A percentile compares a stretch with the other conserved stretches of the same genome.
These are phyloP conservation scores for Hiodon tergisus DNA, from an alignment of 2,113 vertebrate species.

Conservation along the genomic window DNA sequence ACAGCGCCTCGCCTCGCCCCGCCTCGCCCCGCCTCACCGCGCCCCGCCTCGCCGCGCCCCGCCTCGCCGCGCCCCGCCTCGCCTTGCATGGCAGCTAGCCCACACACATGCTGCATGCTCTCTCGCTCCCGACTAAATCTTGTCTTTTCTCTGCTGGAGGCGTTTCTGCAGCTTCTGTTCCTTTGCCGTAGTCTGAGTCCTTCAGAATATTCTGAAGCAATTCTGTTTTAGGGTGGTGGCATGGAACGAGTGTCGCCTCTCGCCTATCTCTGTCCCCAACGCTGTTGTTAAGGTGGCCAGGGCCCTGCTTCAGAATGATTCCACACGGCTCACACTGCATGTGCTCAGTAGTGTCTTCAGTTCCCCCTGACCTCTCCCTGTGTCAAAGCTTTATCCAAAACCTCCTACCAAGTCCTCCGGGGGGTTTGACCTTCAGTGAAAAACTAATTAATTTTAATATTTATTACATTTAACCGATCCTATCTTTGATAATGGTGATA, in stretches of 20 bases:
- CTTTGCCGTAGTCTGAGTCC: constrained; percentile 74
- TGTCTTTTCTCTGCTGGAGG: constrained; percentile 74
- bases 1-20: background rate
- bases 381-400: too few relatives aligned
- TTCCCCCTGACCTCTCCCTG: too few relatives aligned
- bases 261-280: constrained; percentile 81
- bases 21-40: background rate
- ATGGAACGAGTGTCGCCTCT: constrained; percentile 99
- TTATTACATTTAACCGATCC: too few relatives aligned
- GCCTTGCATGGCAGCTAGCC: too few relatives aligned
- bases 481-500: too few relatives aligned
- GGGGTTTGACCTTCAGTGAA: too few relatives aligned
- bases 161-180: constrained; percentile 83
- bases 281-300: too few relatives aligned
- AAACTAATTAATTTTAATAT: too few relatives aligned
- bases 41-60: background rate
- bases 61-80: background rate
- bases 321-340: constrained; percentile 7
- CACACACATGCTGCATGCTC: constrained; percentile 49
- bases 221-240: constrained; percentile 99
- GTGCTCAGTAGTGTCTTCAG: too few relatives aligned
- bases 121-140: constrained; percentile 35
- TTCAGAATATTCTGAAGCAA: constrained; percentile 99
- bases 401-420: too few relatives aligned
- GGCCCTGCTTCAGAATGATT: too few relatives aligned